These are phyloP conservation scores for Cyprinodon brontotheroides DNA, from an alignment of 2,113 vertebrate genomes.

Conservation along the genomic window DNA sequence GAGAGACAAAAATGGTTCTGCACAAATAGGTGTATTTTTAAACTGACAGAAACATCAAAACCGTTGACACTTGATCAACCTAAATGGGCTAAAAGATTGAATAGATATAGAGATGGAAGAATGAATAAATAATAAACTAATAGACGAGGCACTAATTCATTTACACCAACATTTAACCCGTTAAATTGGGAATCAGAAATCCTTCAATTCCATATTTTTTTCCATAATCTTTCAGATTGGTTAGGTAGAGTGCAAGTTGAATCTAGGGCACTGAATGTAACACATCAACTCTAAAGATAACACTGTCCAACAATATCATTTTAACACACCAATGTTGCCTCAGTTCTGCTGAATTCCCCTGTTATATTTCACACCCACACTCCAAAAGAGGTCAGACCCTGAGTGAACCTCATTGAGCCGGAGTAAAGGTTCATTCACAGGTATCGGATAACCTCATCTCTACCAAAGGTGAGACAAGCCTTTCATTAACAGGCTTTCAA, in stretches of 20 bases:
- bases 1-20: no score
- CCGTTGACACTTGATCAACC: no score
- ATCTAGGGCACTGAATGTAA: conserved; percentile 41
- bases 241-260: conserved; percentile 56
- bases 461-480: conserved; percentile 8
- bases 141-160: no score
- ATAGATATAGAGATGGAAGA: no score
- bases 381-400: conserved; percentile 24
- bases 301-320: conserved; percentile 23
- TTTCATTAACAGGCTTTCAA: conserved; percentile 28
- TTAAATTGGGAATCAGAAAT: neutral
- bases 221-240: neutral
- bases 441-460: conserved; percentile 14
- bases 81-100: no score
- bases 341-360: conserved; percentile 30
- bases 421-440: conserved; percentile 15
- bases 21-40: no score
- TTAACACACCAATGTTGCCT: conserved; percentile 42
- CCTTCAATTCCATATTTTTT: neutral
- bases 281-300: conserved; percentile 36
- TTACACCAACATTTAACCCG: no score
- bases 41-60: no score
- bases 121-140: no score
- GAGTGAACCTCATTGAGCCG: neutral
- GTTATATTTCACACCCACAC: conserved; percentile 29